These are phyloP conservation scores for Syngnathus rostellatus DNA, from an alignment of 2,797 vertebrate genomes.

Conservation along the genomic window DNA sequence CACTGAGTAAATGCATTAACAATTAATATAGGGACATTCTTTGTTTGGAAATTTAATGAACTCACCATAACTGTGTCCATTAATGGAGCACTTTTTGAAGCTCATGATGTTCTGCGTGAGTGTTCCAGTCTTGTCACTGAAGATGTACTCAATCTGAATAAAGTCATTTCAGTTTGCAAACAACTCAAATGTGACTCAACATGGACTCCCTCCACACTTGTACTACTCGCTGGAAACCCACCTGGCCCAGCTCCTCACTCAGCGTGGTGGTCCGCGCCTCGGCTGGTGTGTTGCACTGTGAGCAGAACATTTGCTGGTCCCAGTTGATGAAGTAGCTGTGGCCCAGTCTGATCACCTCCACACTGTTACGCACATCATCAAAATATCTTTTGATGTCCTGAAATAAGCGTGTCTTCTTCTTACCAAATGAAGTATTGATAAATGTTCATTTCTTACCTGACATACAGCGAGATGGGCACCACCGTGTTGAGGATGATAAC, in stretches of 20 bases:
- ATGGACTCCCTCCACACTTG: neutral
- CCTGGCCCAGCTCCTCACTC: slow-evolving; percentile 88
- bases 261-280: slow-evolving; percentile 89
- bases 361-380: slow-evolving; percentile 54
- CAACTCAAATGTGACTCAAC: neutral
- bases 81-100: slow-evolving; percentile 91
- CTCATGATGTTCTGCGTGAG: slow-evolving; percentile 96
- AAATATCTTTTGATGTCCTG: no score
- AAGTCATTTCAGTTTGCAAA: neutral
- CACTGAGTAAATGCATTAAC: no score
- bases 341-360: slow-evolving; percentile 90
- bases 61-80: slow-evolving; percentile 78
- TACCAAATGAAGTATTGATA: no score
- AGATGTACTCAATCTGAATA: slow-evolving; percentile 83
- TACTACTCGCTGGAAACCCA: slow-evolving; percentile 11
- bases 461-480: slow-evolving; percentile 92
- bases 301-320: slow-evolving; percentile 91
- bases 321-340: slow-evolving; percentile 98
- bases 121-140: slow-evolving; percentile 91
- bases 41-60: no score
- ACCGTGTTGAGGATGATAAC: slow-evolving; percentile 97
- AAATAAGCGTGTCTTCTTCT: no score
- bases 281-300: slow-evolving; percentile 71
- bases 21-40: no score
- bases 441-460: slow-evolving; percentile 70